phyloP scores from a whole-genome alignment of 2,113 vertebrate species.

The Harpagus bidentatus region DNA sequence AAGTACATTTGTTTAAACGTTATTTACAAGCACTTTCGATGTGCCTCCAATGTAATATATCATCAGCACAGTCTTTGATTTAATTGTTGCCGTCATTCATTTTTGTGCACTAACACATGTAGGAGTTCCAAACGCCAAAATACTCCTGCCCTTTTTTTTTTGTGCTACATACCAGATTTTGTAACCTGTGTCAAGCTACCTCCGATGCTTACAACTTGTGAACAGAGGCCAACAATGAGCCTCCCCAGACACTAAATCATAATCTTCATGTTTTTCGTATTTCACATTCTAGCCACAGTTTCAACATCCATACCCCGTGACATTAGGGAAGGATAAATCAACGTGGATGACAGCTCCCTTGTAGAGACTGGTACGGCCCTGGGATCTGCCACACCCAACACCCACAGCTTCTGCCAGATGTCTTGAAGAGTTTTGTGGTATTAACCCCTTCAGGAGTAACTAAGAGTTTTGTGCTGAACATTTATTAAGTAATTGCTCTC shows the following conservation, averaged over 20 bases:
- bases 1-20: not conserved
- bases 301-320: conserved; percentile 88
- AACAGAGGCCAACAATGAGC: conserved; percentile 71
- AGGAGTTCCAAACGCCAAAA: not conserved
- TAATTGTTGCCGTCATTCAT: conserved; percentile 25
- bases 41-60: not conserved
- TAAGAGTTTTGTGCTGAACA: not conserved
- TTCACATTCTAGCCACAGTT: conserved; percentile 87
- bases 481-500: not conserved
- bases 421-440: conserved; percentile 56
- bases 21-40: conserved; percentile 17
- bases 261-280: conserved; percentile 87
- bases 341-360: conserved; percentile 84
- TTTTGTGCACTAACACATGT: conserved; percentile 30
- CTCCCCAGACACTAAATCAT: conserved; percentile 87
- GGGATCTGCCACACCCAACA: conserved; percentile 82
- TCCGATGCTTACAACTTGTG: conserved; percentile 60
- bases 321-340: conserved; percentile 90
- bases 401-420: conserved; percentile 86
- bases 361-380: conserved; percentile 90
- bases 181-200: conserved; percentile 59
- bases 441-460: conserved; percentile 70
- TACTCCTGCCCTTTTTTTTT: conserved; percentile 5
- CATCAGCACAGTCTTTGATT: not conserved
- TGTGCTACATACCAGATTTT: conserved; percentile 51